Conservation (phyloP, 2,888 invertebrate genomes). For the Dromius quadrimaculatus region DNA sequence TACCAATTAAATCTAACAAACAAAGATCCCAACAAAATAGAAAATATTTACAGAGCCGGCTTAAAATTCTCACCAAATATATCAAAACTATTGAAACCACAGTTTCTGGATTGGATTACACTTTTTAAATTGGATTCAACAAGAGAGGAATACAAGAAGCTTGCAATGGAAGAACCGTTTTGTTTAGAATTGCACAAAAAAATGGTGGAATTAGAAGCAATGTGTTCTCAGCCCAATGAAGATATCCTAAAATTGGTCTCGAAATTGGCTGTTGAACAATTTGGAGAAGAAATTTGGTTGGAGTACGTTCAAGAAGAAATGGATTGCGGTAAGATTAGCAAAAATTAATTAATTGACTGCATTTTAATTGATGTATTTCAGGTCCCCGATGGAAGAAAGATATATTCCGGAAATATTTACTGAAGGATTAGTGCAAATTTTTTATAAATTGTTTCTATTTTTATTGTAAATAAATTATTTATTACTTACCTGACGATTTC, state of each 20-base stretch:
- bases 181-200: slow-evolving; percentile 45
- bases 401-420: slow-evolving; percentile 31
- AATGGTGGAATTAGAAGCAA: slow-evolving; percentile 45
- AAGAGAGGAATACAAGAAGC: slow-evolving; percentile 37
- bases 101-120: slow-evolving; percentile 44
- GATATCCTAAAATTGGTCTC: slow-evolving; percentile 24
- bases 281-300: slow-evolving; percentile 30
- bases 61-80: slow-evolving; percentile 25
- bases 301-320: slow-evolving; percentile 44
- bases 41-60: slow-evolving; percentile 31
- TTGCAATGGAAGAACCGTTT: slow-evolving; percentile 30
- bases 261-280: slow-evolving; percentile 32
- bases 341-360: slow-evolving; percentile 8
- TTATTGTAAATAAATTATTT: slow-evolving; percentile 29
- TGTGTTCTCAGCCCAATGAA: slow-evolving; percentile 36
- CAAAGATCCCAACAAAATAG: slow-evolving; percentile 23
- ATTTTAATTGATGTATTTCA: slow-evolving; percentile 11
- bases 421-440: slow-evolving; percentile 2
- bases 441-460: slow-evolving; percentile 13
- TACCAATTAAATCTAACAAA: slow-evolving; percentile 36
- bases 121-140: slow-evolving; percentile 36
- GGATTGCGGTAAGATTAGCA: slow-evolving; percentile 22
- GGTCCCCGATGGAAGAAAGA: slow-evolving; percentile 42
- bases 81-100: slow-evolving; percentile 23
- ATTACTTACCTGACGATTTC: not conserved